Conservation (phyloP, 2,113 vertebrate species). For the Camelus bactrianus region DNA sequence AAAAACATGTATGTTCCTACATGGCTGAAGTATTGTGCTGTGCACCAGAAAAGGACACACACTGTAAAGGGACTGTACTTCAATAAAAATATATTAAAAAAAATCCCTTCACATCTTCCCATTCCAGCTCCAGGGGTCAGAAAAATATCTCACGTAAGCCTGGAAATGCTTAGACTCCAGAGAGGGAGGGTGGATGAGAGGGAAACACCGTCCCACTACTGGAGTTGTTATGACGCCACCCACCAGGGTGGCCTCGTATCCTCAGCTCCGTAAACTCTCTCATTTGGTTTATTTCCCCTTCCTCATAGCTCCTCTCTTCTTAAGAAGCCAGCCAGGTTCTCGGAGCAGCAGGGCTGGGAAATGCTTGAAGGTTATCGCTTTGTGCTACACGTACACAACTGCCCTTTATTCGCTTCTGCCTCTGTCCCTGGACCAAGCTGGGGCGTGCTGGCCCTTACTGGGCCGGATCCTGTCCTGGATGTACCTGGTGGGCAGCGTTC, state of each 20-base stretch:
- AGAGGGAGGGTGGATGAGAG: background rate
- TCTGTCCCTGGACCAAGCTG: background rate
- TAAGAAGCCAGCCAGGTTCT: background rate
- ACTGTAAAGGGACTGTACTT: too few species aligned
- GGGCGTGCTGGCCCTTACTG: background rate
- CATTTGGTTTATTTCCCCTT: background rate
- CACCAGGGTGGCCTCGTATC: too few species aligned
- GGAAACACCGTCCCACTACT: background rate
- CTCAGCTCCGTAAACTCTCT: background rate
- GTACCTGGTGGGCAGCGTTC: background rate
- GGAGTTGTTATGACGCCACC: rapidly evolving
- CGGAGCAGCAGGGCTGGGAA: background rate
- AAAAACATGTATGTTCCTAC: too few species aligned
- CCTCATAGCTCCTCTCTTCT: background rate
- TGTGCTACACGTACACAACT: rapidly evolving
- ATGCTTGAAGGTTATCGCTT: rapidly evolving
- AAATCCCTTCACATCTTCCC: background rate
- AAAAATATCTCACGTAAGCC: background rate
- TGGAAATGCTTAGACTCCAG: background rate
- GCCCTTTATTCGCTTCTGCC: background rate
- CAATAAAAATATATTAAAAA: too few species aligned
- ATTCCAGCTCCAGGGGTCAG: background rate
- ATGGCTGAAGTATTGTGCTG: too few species aligned
- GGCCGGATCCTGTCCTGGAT: rapidly evolving
- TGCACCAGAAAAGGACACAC: too few species aligned